Conservation (phyloP, 2,113 vertebrate species). For the Antidorcas marsupialis region DNA sequence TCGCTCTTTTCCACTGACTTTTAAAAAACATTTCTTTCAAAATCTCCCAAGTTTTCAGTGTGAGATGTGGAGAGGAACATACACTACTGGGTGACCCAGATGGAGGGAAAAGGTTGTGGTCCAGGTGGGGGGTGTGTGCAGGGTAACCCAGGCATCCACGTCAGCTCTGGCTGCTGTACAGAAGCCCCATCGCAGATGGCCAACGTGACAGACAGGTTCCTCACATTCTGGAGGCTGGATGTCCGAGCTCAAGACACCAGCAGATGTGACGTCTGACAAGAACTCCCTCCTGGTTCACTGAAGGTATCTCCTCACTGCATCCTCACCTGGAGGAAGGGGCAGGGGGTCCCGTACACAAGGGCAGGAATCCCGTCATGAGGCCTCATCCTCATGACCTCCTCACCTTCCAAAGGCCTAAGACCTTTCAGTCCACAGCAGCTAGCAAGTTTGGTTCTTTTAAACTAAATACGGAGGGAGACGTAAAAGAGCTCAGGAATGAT, state of each 20-base stretch:
- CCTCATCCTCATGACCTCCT: too few relatives aligned
- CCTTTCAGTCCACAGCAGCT: not conserved
- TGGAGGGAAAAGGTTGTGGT: too few relatives aligned
- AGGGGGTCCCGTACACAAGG: not conserved
- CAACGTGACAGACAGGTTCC: fast-evolving
- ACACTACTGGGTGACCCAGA: fast-evolving
- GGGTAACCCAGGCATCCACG: fast-evolving
- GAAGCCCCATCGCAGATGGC: fast-evolving
- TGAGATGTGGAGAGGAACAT: not conserved
- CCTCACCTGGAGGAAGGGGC: not conserved
- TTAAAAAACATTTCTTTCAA: not conserved
- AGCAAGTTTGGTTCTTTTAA: too few relatives aligned
- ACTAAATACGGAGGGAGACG: not conserved
- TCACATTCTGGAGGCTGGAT: not conserved
- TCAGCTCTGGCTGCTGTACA: too few relatives aligned
- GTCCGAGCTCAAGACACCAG: fast-evolving
- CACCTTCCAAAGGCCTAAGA: not conserved
- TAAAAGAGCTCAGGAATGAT: fast-evolving
- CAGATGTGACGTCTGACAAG: not conserved
- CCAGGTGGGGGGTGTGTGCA: fast-evolving
- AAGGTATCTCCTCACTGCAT: fast-evolving
- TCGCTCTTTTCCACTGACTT: not conserved
- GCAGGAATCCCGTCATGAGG: not conserved
- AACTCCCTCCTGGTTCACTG: not conserved
- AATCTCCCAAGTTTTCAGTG: not conserved